These are phyloP conservation scores for Liolophura sinensis DNA, from an alignment of 1,140 invertebrate genomes.

Conservation along the genomic window DNA sequence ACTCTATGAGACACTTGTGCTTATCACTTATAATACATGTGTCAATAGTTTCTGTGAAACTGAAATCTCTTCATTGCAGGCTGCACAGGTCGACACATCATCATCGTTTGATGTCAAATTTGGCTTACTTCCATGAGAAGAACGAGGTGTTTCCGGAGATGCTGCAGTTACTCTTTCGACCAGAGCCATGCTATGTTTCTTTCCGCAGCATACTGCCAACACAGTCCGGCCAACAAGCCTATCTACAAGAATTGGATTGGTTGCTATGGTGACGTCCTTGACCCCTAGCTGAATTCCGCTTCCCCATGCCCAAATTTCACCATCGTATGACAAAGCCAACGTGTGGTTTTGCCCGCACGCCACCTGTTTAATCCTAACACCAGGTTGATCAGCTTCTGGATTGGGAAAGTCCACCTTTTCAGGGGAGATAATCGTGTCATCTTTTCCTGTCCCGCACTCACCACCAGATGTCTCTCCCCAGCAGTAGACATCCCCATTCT, in stretches of 20 bases:
- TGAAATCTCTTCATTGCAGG: constrained; percentile 49
- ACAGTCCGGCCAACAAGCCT: constrained; percentile 72
- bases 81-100: constrained; percentile 28
- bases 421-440: constrained; percentile 33
- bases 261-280: constrained; percentile 44
- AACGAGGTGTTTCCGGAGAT: constrained; percentile 67
- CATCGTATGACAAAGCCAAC: constrained; percentile 83
- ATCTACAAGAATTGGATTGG: constrained; percentile 67
- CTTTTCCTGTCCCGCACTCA: constrained; percentile 46
- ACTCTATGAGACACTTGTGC: constrained; percentile 20
- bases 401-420: constrained; percentile 27
- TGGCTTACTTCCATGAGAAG: constrained; percentile 27
- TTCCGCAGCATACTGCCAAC: constrained; percentile 67
- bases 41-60: constrained; percentile 71
- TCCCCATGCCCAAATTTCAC: constrained; percentile 76
- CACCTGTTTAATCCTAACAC: constrained; percentile 58
- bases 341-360: constrained; percentile 83
- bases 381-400: constrained; percentile 11
- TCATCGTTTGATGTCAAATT: background rate
- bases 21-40: constrained; percentile 72
- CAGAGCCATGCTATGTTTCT: constrained; percentile 70
- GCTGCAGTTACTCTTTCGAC: constrained; percentile 70
- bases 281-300: constrained; percentile 72
- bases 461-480: constrained; percentile 49
- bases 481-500: constrained; percentile 40